A percentile compares a stretch with the other conserved stretches of the same genome.
Evolutionary conservation across 2,797 vertebrate genomes (phyloP).

Genomic region (Myripristis jacobus): DNA sequence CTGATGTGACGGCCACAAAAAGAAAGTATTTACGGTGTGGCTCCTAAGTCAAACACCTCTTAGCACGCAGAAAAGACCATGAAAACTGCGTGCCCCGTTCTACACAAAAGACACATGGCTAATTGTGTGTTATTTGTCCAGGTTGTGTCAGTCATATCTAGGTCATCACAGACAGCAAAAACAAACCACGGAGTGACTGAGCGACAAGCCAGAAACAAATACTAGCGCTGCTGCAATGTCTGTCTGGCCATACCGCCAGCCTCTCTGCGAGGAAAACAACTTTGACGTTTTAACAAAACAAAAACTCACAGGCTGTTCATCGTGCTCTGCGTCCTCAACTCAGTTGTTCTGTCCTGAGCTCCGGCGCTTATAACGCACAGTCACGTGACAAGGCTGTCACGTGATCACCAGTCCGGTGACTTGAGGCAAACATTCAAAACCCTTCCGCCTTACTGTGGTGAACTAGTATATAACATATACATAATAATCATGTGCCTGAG

Average conservation of each 20-base stretch:
- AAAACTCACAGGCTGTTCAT: slow-evolving; percentile 75
- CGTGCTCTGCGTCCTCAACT: slow-evolving; percentile 25
- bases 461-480: too few species aligned
- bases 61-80: neutral
- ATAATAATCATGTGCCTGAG: too few species aligned
- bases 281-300: neutral
- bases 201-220: neutral
- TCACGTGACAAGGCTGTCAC: slow-evolving; percentile 64
- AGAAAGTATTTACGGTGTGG: neutral
- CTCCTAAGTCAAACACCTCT: too few species aligned
- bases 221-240: too few species aligned
- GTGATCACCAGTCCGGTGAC: slow-evolving; percentile 34
- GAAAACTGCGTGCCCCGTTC: too few species aligned
- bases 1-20: neutral
- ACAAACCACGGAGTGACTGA: neutral
- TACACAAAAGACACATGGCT: too few species aligned
- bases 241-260: rapidly evolving
- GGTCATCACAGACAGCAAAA: slow-evolving; percentile 29
- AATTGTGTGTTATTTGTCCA: neutral
- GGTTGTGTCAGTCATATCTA: slow-evolving; percentile 41
- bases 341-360: neutral
- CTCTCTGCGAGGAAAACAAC: rapidly evolving
- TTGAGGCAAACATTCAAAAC: too few species aligned
- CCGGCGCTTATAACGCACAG: neutral
- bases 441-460: too few species aligned